Percentiles rank a stretch among this genome's conserved stretches.
Conservation (phyloP, 2,797 vertebrate species). For the Sebastes diploproa region DNA sequence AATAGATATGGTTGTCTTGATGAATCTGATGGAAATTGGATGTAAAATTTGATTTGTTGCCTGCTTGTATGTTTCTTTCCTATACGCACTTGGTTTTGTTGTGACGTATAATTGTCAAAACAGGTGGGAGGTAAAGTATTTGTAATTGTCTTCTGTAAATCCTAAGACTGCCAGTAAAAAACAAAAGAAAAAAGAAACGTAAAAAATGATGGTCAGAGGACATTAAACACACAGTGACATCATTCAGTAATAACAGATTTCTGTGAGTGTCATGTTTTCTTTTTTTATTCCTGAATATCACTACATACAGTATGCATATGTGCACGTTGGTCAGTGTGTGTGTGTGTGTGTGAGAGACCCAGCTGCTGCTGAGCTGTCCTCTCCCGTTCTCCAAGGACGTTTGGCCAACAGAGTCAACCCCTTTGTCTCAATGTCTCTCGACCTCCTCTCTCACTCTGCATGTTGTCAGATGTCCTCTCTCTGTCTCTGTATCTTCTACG, state of each 20-base stretch:
- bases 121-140: background rate
- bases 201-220: background rate
- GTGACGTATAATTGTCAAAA: background rate
- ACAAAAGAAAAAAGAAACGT: background rate
- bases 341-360: slow-evolving; percentile 2
- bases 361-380: slow-evolving; percentile 26
- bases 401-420: background rate
- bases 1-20: no score
- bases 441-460: background rate
- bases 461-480: background rate
- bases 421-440: background rate
- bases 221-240: background rate
- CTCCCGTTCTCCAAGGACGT: slow-evolving; percentile 28
- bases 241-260: background rate
- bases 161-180: background rate
- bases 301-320: background rate
- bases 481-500: no score
- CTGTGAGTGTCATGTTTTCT: background rate
- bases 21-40: background rate
- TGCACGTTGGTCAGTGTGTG: background rate
- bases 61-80: background rate
- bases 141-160: background rate
- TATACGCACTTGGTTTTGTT: background rate
- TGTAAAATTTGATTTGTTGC: background rate
- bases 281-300: background rate